phyloP scores from a whole-genome alignment of 2,113 vertebrate genomes.

The Gobiocypris rarus region DNA sequence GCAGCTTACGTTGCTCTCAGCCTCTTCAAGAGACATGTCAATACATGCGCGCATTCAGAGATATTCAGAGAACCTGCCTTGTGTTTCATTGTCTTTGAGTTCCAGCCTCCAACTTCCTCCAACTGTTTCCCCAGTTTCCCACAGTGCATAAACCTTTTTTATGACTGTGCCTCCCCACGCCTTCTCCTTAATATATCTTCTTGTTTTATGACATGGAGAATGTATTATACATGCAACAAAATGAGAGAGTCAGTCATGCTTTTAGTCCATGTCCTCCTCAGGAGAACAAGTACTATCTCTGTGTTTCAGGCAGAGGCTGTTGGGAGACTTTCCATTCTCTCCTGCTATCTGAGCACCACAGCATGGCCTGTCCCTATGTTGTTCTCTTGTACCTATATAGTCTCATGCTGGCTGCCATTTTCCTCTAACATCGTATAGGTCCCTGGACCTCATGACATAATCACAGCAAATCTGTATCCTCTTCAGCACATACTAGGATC shows the following conservation, averaged over 20 bases:
- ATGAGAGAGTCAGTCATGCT: slow-evolving; percentile 31
- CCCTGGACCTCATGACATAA: slow-evolving; percentile 16
- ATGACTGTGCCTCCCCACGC: slow-evolving; percentile 22
- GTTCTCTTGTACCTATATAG: not conserved
- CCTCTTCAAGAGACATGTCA: not conserved
- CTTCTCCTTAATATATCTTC: slow-evolving; percentile 37
- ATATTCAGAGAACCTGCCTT: not conserved
- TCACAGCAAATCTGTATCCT: not conserved
- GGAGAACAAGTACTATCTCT: slow-evolving; percentile 20
- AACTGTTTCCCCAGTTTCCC: not conserved
- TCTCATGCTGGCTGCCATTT: slow-evolving; percentile 23
- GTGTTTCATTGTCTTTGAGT: slow-evolving; percentile 29
- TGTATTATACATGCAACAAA: slow-evolving; percentile 47
- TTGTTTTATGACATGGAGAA: slow-evolving; percentile 44
- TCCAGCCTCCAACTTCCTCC: slow-evolving; percentile 2
- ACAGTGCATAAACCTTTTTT: slow-evolving; percentile 44
- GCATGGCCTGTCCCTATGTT: slow-evolving; percentile 6
- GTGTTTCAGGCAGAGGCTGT: slow-evolving; percentile 18
- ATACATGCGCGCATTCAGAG: not conserved
- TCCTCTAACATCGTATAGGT: slow-evolving; percentile 8
- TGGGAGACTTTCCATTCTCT: slow-evolving; percentile 34
- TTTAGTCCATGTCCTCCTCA: slow-evolving; percentile 33
- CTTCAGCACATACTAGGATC: slow-evolving; percentile 1
- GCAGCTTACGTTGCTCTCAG: not conserved
- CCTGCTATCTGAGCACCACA: slow-evolving; percentile 27